Conservation (phyloP, 1,140 invertebrate genomes). For the Diuraphis noxia region DNA sequence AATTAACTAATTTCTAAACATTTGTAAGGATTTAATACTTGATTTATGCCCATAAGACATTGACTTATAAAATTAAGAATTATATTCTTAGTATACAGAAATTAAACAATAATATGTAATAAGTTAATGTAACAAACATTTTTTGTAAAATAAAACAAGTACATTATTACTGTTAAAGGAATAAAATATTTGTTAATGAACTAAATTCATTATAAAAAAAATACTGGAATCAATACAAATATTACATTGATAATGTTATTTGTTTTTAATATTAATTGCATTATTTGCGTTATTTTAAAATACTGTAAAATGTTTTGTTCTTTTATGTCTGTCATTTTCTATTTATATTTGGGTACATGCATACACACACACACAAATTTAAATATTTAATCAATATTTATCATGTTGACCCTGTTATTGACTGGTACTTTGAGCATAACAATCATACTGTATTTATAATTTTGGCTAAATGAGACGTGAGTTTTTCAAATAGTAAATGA, state of each 20-base stretch:
- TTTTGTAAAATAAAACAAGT: slow-evolving; percentile 28
- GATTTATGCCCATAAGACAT: slow-evolving; percentile 11
- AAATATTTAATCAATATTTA: slow-evolving; percentile 13
- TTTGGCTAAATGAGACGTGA: slow-evolving; percentile 78
- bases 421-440: slow-evolving; percentile 33
- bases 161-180: slow-evolving; percentile 28
- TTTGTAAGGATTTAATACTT: slow-evolving; percentile 29
- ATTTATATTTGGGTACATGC: not conserved
- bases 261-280: not conserved
- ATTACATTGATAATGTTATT: not conserved
- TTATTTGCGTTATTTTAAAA: slow-evolving; percentile 21
- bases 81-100: slow-evolving; percentile 19
- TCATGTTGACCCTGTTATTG: not conserved
- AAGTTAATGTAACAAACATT: slow-evolving; percentile 15
- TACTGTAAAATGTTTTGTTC: slow-evolving; percentile 33
- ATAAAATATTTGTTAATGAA: slow-evolving; percentile 21
- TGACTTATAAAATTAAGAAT: slow-evolving; percentile 16
- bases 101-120: slow-evolving; percentile 13
- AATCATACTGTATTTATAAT: not conserved
- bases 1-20: not conserved
- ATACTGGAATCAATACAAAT: not conserved
- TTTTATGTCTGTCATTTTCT: not conserved
- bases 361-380: not conserved
- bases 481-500: slow-evolving; percentile 83
- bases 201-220: slow-evolving; percentile 7